phyloP scores from a whole-genome alignment of 2,797 vertebrate species.

The Borostomias antarcticus region DNA sequence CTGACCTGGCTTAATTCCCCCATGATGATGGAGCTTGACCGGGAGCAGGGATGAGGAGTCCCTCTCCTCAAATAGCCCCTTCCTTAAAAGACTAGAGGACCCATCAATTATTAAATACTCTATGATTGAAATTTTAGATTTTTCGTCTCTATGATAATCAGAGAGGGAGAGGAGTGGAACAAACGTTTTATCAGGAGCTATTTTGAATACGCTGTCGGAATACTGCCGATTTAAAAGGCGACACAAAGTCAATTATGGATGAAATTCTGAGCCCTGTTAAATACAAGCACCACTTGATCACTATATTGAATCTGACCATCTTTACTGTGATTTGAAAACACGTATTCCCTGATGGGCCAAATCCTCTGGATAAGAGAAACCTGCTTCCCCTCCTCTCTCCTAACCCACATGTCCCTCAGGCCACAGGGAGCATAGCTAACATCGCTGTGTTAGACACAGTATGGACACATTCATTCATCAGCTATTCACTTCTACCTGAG shows the following conservation, averaged over 20 bases:
- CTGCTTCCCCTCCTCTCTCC: constrained; percentile 25
- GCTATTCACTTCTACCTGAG: background rate
- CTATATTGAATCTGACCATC: constrained; percentile 63
- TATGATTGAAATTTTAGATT: constrained; percentile 80
- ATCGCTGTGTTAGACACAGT: background rate
- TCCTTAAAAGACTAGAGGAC: constrained; percentile 70
- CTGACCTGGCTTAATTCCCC: constrained; percentile 73
- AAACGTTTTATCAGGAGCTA: constrained; percentile 46
- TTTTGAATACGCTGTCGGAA: constrained; percentile 61
- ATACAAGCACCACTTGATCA: constrained; percentile 61
- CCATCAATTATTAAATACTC: constrained; percentile 80
- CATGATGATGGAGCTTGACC: constrained; percentile 50
- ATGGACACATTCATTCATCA: background rate
- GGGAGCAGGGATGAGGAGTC: constrained; percentile 34
- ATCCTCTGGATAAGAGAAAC: constrained; percentile 37
- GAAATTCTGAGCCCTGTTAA: constrained; percentile 57
- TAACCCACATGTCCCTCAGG: constrained; percentile 60
- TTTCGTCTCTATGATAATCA: constrained; percentile 73
- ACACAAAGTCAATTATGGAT: constrained; percentile 70
- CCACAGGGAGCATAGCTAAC: constrained; percentile 5
- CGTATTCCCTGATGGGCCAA: constrained; percentile 31
- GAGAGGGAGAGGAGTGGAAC: constrained; percentile 60
- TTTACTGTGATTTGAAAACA: constrained; percentile 63
- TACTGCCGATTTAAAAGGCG: constrained; percentile 66
- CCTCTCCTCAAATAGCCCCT: constrained; percentile 66